A percentile compares a stretch with the other conserved stretches of the same genome.
Evolutionary conservation across 2,888 invertebrate genomes (phyloP).

Genomic region (Panzeria rudis): DNA sequence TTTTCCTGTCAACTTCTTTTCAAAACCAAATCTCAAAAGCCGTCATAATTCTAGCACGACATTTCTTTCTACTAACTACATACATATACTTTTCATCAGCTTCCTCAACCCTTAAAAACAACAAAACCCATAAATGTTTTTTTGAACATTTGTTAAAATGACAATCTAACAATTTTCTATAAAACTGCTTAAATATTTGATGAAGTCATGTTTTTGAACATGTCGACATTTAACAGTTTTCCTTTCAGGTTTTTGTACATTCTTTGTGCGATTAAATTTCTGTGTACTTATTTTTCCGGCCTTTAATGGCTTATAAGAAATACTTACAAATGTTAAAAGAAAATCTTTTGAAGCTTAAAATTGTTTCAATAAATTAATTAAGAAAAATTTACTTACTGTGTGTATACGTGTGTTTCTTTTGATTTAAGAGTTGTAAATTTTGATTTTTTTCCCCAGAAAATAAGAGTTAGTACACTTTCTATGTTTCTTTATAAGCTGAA

Average conservation of each 20-base stretch:
- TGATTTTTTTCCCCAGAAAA: slow-evolving; percentile 37
- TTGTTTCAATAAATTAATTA: not conserved
- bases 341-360: not conserved
- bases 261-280: not conserved
- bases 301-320: not conserved
- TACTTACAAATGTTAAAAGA: not conserved
- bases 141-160: not conserved
- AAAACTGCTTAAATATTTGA: slow-evolving; percentile 4
- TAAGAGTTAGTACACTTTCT: not conserved
- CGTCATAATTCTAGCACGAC: too few species aligned
- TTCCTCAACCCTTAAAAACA: not conserved
- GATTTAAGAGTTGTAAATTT: slow-evolving; percentile 46
- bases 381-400: slow-evolving; percentile 30
- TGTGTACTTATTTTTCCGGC: not conserved
- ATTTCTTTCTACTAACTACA: too few species aligned
- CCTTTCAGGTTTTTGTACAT: not conserved
- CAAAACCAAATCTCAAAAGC: too few species aligned
- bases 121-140: not conserved
- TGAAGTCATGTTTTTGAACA: slow-evolving; percentile 15
- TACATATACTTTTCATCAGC: not conserved
- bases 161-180: not conserved
- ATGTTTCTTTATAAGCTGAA: slow-evolving; percentile 25
- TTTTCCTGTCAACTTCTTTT: too few species aligned
- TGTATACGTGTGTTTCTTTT: slow-evolving; percentile 38
- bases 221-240: not conserved